A percentile compares a stretch with the other conserved stretches of the same genome.
Evolutionary conservation across 2,888 invertebrate species (phyloP).

Genomic region (Deilephila elpenor): DNA sequence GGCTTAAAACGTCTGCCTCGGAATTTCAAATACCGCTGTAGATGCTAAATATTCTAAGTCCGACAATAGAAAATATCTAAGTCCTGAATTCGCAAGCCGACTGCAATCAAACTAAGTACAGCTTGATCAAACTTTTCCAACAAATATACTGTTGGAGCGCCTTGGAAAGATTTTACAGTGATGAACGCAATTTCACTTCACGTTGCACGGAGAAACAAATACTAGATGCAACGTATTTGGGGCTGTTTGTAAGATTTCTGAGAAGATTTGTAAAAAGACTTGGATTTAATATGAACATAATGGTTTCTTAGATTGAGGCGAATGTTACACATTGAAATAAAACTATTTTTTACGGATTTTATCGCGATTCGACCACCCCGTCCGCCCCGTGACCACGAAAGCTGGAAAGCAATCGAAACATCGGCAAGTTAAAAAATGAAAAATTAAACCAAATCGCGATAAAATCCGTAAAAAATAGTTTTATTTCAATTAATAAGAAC

Average conservation of each 20-base stretch:
- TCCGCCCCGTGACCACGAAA: too few species aligned
- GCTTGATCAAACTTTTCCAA: slow-evolving; percentile 12
- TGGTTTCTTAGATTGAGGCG: too few species aligned
- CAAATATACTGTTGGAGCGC: not conserved
- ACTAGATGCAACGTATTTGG: not conserved
- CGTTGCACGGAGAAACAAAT: not conserved
- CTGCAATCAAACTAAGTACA: slow-evolving; percentile 10
- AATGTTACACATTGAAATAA: too few species aligned
- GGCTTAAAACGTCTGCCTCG: not conserved
- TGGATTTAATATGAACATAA: not conserved
- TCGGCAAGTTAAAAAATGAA: too few species aligned
- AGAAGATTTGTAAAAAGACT: not conserved
- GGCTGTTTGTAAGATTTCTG: not conserved
- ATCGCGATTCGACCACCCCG: too few species aligned
- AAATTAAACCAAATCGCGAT: too few species aligned
- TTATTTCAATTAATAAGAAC: too few species aligned
- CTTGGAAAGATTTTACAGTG: not conserved
- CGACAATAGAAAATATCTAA: slow-evolving; percentile 6
- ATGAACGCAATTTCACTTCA: slow-evolving; percentile 8
- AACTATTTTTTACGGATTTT: too few species aligned
- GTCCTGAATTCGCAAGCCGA: not conserved
- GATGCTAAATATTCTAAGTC: not conserved
- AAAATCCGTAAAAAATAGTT: too few species aligned
- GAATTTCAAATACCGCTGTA: not conserved
- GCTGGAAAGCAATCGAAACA: too few species aligned